Evolutionary conservation across 2,797 vertebrate species (phyloP), one percentile per base, ranked within the genome.

Genomic region (Clamator glandarius): DNA sequence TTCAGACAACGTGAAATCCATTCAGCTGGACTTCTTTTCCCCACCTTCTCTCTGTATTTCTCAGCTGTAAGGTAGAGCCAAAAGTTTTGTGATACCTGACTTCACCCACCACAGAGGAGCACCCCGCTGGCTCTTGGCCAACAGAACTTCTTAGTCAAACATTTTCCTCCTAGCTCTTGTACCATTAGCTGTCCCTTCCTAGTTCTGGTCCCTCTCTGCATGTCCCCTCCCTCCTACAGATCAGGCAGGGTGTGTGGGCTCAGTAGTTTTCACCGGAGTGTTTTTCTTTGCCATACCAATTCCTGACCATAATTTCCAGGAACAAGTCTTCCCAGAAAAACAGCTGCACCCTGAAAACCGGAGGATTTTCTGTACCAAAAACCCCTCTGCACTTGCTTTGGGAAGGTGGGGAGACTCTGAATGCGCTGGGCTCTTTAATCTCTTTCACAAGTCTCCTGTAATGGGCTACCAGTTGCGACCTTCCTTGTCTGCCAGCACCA

Each of bases 71-170:
- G 54, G 19, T 1, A 41, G 77, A 92, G 92, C 92, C 95, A 93
- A 58, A 85, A 92, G 92, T 93, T 96, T 94, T 88, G 88, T 94
- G 92, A 92, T 95, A 93, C 88, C 88, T 95, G 92, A 91, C 92
- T 83, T 36, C 70, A 95, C 77, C 12, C 0, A 14, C 89, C 26
- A 46, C 0, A 2, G 84, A 95, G 92, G 83, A 96, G 90, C 92
- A 89, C 87, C 87, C 67, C 0, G 0, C 50, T 29, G 81, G 84
- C 79, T 85, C 63, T 52, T 29, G 82, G 72, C 86, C 93, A 92
- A 6, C 75, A 87, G 36, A 72, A 42, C 67, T 59, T 94, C 88
- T 95, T 91, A 87, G 31, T 29, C 0, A 0, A 87, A 44, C 21
- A 2, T 89, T 89, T 77, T 82, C 72, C 50, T 89, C 64, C 57